phyloP scores from a whole-genome alignment of 1,140 invertebrate species.

The Anastrepha ludens region DNA sequence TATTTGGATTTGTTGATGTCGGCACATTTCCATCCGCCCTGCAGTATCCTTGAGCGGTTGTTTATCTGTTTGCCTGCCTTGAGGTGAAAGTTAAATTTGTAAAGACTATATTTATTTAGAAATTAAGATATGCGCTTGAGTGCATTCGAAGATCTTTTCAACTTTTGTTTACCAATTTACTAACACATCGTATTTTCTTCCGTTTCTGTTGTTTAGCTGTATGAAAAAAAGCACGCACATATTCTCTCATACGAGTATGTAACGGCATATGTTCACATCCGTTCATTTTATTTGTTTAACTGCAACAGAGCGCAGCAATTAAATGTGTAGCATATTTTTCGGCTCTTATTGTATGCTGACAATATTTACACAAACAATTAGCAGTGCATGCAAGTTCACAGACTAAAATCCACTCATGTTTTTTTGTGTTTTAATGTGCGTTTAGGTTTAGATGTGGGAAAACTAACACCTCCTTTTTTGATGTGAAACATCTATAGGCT shows the following conservation, averaged over 20 bases:
- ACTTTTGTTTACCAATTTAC: background rate
- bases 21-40: background rate
- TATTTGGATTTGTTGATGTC: too few species aligned
- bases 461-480: too few species aligned
- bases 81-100: constrained; percentile 11
- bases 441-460: too few species aligned
- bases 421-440: too few species aligned
- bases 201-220: background rate
- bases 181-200: background rate
- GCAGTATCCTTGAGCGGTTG: background rate
- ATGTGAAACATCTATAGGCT: too few species aligned
- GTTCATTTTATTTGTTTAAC: background rate
- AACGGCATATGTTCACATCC: too few species aligned
- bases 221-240: background rate
- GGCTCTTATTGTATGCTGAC: background rate
- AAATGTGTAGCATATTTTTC: constrained; percentile 20
- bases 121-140: constrained; percentile 30
- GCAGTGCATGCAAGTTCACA: background rate
- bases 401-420: too few species aligned
- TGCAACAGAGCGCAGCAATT: background rate
- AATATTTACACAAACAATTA: constrained; percentile 31
- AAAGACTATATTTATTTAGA: constrained; percentile 39
- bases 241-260: too few species aligned
- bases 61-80: constrained; percentile 26
- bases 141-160: constrained; percentile 21